Base-by-base conservation (phyloP, 2,113 vertebrate species). In the Rhipidura dahli region DNA sequence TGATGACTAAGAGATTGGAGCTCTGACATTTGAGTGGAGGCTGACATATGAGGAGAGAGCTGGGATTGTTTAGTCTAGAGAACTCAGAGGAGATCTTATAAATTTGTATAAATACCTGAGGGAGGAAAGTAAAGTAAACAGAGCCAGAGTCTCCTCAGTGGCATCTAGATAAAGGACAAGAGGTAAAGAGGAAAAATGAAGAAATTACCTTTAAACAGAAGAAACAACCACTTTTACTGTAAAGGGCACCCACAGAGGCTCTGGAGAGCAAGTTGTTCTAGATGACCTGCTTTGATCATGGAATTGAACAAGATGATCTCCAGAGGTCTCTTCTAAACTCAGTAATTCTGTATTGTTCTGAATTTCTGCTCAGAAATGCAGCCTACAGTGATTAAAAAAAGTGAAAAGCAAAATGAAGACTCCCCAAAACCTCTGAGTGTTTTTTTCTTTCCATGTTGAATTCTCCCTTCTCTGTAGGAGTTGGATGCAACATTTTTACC, bases 371-470 rank as follows among this genome's bases (percentile, higher is more conserved):
- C 35, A 37, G 11, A 85, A 37, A 16, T 49, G 47, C 42, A 78
- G 11, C 21, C 28, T 72, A 12, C 22, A 72, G 28, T 0, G 1
- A 64, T 64, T 40, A 3, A 40, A 60, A 88, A 53, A n/a, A 47
- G 14, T 13, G 13, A 84, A 61, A 60, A 47, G 0, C 37, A 47
- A 61, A 59, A 3, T 4, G 7, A 15, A 37, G n/a, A 1, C 6
- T 11, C 9, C 11, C 2, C 0, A 9, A 65, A 45, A 49, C 1
- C 13, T 10, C 4, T 9, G 17, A 51, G 22, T 40, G 24, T 4
- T 20, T 47, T 35, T 37, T n/a, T 11, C 10, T 7, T 1, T 23
- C 33, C 16, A 11, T n/a, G 9, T 21, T 51, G 39, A 66, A 20
- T n/a, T 28, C 9, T 45, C 20, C 16, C 6, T 40, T 68, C 35